These are phyloP conservation scores for Drosophila melanocephala DNA, from an alignment of 2,888 invertebrate species.

Conservation along the genomic window DNA sequence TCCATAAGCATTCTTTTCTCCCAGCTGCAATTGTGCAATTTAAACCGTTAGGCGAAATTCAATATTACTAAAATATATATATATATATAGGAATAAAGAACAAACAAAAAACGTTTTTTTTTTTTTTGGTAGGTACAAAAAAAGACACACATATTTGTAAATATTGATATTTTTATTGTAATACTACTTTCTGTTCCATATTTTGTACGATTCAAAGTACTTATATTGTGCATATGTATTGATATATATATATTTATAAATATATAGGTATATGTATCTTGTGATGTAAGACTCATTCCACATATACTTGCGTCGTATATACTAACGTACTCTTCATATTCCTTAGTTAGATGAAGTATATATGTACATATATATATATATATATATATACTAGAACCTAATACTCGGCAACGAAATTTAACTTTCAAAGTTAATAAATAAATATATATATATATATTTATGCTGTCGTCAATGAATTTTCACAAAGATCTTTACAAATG, in stretches of 20 bases:
- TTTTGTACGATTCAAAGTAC: conserved; percentile 1
- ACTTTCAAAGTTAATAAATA: not conserved
- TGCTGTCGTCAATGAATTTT: not conserved
- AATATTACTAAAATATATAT: not conserved
- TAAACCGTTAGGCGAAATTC: not conserved
- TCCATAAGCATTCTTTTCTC: not conserved
- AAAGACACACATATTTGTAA: conserved; percentile 20
- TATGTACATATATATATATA: conserved; percentile 2
- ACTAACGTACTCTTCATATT: conserved; percentile 23
- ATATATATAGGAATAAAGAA: not conserved
- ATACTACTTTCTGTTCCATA: conserved; percentile 7
- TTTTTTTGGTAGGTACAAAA: not conserved
- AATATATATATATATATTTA: not conserved
- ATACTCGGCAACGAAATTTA: not conserved
- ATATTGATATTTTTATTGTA: conserved; percentile 24
- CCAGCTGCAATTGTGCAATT: not conserved
- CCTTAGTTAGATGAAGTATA: conserved; percentile 4
- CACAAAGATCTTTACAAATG: not conserved
- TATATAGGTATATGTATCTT: conserved; percentile 12
- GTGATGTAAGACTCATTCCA: conserved; percentile 20
- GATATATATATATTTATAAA: conserved; percentile 1
- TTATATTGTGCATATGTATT: conserved; percentile 24
- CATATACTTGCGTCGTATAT: conserved; percentile 30
- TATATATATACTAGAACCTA: not conserved
- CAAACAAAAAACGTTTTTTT: not conserved